Evolutionary conservation across 2,888 invertebrate genomes (phyloP).

Genomic region (Nasonovia ribisnigri): DNA sequence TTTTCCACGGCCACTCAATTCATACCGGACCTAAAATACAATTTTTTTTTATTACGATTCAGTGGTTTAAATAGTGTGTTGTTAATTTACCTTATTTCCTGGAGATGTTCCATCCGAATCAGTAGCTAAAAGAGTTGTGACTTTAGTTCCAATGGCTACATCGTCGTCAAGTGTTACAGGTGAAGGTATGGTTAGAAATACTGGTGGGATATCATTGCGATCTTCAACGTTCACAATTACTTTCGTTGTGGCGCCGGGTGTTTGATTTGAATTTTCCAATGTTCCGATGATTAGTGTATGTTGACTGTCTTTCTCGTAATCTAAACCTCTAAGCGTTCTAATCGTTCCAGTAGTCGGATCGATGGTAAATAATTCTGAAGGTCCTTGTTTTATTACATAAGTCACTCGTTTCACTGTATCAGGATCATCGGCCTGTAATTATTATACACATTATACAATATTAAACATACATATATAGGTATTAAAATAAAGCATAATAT

Average conservation of each 20-base stretch:
- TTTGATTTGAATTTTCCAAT: constrained; percentile 81
- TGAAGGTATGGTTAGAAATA: constrained; percentile 85
- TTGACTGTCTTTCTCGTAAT: constrained; percentile 81
- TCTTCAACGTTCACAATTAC: constrained; percentile 84
- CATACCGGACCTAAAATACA: constrained; percentile 74
- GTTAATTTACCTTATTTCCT: constrained; percentile 78
- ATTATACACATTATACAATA: not conserved
- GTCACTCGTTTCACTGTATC: constrained; percentile 88
- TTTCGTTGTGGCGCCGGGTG: constrained; percentile 80
- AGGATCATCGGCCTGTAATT: constrained; percentile 82
- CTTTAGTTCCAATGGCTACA: constrained; percentile 83
- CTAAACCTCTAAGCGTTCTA: constrained; percentile 81
- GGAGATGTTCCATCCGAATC: constrained; percentile 89
- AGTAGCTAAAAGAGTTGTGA: constrained; percentile 83
- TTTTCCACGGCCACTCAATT: constrained; percentile 85
- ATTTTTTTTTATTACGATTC: not conserved
- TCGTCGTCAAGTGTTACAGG: constrained; percentile 88
- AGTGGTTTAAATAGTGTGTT: not conserved
- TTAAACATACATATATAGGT: not conserved
- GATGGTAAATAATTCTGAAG: constrained; percentile 85
- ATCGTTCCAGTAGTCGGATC: constrained; percentile 85
- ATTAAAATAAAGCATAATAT: too few species aligned
- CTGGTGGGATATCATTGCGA: constrained; percentile 89
- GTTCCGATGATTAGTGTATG: constrained; percentile 86
- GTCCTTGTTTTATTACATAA: constrained; percentile 85